Evolutionary conservation across 2,888 invertebrate genomes (phyloP), one percentile per base, ranked within the genome.

Genomic region (Griposia aprilina): DNA sequence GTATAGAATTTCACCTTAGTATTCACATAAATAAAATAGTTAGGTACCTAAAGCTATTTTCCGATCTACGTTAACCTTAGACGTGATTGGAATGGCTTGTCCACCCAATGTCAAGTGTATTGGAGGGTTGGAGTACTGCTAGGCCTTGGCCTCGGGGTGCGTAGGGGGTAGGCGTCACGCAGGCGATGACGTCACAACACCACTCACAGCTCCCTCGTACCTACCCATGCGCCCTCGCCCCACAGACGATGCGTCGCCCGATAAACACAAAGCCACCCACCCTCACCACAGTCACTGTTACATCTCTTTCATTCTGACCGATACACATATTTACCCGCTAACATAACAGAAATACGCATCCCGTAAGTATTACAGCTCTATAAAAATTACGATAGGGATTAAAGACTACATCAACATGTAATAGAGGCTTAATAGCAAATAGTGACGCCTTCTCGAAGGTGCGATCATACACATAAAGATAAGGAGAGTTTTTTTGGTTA

Each of bases 51-150:
- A 78, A 65, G 50, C 67, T 67, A 45, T 73, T 71, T 71, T 84
- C 59, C 50, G 72, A 74, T 67, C 55, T 26, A 67, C 74, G 68
- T 75, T 83, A 84, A 88, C 80, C 79, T 82, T 82, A 83, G 76
- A 74, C 78, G 78, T 82, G 85, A 86, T 87, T 85, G 81, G 82
- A 86, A 85, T 86, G 68, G 76, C 83, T 90, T 86, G 87, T 87
- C 88, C 90, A 88, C 75, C 81, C 93, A 95, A 95, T 94, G 94
- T 95, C 94, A 95, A 94, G 94, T 92, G 89, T 92, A 91, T 82
- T 81, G 84, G 90, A 91, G 93, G 93, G 92, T 92, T 92, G 91
- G 85, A 88, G 89, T 86, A 84, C 86, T 83, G 83, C 67, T 81
- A 90, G 91, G 89, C 93, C 93, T 93, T 94, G 94, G 93, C 95